phyloP scores from a whole-genome alignment of 2,113 vertebrate species.

The Chaetodon auriga region DNA sequence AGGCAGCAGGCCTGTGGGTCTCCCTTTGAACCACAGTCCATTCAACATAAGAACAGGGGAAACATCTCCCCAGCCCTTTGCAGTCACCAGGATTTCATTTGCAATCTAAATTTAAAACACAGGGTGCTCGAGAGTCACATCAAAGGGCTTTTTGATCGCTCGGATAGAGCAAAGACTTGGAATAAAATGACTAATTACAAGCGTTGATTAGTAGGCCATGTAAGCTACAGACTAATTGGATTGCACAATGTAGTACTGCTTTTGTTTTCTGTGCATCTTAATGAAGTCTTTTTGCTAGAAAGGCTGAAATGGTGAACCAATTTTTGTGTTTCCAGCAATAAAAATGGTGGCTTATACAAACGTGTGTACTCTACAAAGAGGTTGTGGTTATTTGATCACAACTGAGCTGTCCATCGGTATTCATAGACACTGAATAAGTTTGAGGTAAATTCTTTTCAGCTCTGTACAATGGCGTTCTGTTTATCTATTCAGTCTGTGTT shows the following conservation, averaged over 20 bases:
- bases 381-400: constrained; percentile 34
- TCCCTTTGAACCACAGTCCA: constrained; percentile 71
- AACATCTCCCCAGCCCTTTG: constrained; percentile 56
- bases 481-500: constrained; percentile 6
- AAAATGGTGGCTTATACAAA: constrained; percentile 35
- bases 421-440: constrained; percentile 9
- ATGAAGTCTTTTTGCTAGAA: constrained; percentile 50
- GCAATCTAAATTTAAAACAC: constrained; percentile 76
- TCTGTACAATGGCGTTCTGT: neutral
- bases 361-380: neutral
- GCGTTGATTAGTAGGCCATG: constrained; percentile 68
- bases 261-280: constrained; percentile 66
- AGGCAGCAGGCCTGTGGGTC: constrained; percentile 49
- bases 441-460: neutral
- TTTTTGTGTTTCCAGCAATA: constrained; percentile 37
- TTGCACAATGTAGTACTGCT: constrained; percentile 61
- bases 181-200: constrained; percentile 78
- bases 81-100: constrained; percentile 73
- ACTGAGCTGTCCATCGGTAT: neutral
- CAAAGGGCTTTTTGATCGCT: constrained; percentile 78
- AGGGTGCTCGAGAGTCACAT: constrained; percentile 66
- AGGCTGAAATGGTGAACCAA: constrained; percentile 44
- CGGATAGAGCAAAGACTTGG: constrained; percentile 69
- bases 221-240: constrained; percentile 75
- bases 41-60: constrained; percentile 57